A percentile compares a stretch with the other conserved stretches of the same genome.
Evolutionary conservation across 2,888 invertebrate species (phyloP).

Genomic region (Rotaria macrura): DNA sequence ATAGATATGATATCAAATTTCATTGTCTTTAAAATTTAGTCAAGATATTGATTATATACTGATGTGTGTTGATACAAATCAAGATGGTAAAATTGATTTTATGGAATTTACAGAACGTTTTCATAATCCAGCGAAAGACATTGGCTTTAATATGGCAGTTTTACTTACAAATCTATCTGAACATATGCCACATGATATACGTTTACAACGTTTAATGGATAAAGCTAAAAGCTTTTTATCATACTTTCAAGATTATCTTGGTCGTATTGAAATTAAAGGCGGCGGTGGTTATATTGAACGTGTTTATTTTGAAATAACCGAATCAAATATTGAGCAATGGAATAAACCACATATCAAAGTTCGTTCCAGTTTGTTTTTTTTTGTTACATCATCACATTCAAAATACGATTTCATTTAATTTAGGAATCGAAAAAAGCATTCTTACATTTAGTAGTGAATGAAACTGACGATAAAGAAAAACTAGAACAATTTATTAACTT

Average conservation of each 20-base stretch:
- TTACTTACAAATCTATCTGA: conserved; percentile 92
- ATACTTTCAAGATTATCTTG: conserved; percentile 94
- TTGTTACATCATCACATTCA: not conserved
- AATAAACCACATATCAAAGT: conserved; percentile 94
- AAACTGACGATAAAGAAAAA: conserved; percentile 96
- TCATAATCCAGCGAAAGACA: conserved; percentile 97
- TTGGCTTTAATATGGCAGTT: conserved; percentile 92
- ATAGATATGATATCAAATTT: not conserved
- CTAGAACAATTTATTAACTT: conserved; percentile 90
- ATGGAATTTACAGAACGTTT: conserved; percentile 93
- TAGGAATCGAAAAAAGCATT: conserved; percentile 95
- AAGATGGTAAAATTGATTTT: conserved; percentile 97
- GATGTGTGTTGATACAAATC: conserved; percentile 93
- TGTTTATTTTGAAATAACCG: conserved; percentile 97
- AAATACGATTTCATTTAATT: not conserved
- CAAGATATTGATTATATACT: conserved; percentile 96
- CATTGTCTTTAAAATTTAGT: conserved; percentile 22
- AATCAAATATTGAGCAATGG: conserved; percentile 96
- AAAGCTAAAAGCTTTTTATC: conserved; percentile 85
- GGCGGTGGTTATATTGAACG: conserved; percentile 89
- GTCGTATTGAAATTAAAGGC: conserved; percentile 93
- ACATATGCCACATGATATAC: conserved; percentile 97
- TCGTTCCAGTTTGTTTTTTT: not conserved
- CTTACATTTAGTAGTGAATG: conserved; percentile 88
- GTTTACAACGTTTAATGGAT: conserved; percentile 58